Base-by-base conservation (phyloP, 2,888 invertebrate species). In the Drosophila bunnanda region DNA sequence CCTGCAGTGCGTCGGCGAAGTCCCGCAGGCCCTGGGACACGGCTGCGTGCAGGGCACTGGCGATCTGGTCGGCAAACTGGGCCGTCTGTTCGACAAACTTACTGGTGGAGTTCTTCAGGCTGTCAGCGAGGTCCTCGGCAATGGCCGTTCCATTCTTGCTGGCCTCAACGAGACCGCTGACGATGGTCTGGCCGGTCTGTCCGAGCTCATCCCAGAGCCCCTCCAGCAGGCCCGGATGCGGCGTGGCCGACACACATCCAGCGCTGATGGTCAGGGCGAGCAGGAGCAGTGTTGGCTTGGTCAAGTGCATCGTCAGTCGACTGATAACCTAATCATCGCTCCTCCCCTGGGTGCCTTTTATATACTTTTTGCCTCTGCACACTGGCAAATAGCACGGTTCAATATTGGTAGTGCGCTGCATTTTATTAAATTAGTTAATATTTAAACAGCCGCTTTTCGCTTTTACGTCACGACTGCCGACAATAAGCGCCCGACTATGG, bases 381-480 rank as follows among this genome's bases (percentile, higher is more conserved):
- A 10, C 34, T 34, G n/a, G 32, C 55, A 65, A 61, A 66, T 43
- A 54, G 4, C 8, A 58, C 38, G 25, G 17, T 57, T 56, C 64
- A 78, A 78, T 76, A 78, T 76, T 77, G 44, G 50, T 20, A 22
- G 22, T 41, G 43, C 28, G 39, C 22, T 46, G 44, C 50, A 44
- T 44, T 61, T 62, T 55, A 54, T 64, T 64, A 32, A 44, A 54
- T 64, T 65, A 46, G 66, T 61, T 72, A 78, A 76, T 74, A 78
- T 78, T 78, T 78, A 57, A 70, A 39, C 76, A 78, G 76, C 66
- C 74, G 78, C 28, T 66, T n/a, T 39, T 15, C 34, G n/a, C 10
- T 9, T 4, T 25, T 48, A 52, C 61, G 50, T 36, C 25, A 30
- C 20, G 22, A 10, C 12, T 20, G 38, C 28, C 15, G 38, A 28